These are phyloP conservation scores for Agapostemon virescens DNA, from an alignment of 2,888 invertebrate species.

Conservation along the genomic window DNA sequence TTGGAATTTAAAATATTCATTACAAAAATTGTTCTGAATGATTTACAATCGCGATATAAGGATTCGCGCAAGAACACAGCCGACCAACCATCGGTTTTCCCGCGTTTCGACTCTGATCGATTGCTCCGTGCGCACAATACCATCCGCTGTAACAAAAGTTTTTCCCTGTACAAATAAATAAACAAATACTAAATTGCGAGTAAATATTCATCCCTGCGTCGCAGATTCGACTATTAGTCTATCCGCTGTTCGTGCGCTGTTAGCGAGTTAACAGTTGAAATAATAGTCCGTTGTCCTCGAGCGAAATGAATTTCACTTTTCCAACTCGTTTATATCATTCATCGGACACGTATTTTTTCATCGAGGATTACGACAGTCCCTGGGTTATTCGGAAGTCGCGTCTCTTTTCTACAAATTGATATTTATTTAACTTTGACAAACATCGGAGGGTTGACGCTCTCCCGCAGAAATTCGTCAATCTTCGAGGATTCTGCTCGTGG, in stretches of 20 bases:
- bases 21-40: no score
- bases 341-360: background rate
- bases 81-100: no score
- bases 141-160: background rate
- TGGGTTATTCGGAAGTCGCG: background rate
- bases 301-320: background rate
- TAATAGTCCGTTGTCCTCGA: background rate
- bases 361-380: background rate
- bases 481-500: no score
- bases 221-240: background rate
- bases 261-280: background rate
- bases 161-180: slow-evolving; percentile 6
- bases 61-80: no score
- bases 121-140: background rate
- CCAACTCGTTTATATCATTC: background rate
- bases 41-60: no score
- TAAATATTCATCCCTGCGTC: background rate
- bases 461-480: no score
- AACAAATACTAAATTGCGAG: background rate
- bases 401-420: background rate
- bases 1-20: no score
- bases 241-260: background rate
- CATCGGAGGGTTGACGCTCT: no score
- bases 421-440: no score
- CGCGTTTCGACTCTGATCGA: background rate